phyloP scores from a whole-genome alignment of 2,888 invertebrate genomes.

The Dastarcus helophoroides region DNA sequence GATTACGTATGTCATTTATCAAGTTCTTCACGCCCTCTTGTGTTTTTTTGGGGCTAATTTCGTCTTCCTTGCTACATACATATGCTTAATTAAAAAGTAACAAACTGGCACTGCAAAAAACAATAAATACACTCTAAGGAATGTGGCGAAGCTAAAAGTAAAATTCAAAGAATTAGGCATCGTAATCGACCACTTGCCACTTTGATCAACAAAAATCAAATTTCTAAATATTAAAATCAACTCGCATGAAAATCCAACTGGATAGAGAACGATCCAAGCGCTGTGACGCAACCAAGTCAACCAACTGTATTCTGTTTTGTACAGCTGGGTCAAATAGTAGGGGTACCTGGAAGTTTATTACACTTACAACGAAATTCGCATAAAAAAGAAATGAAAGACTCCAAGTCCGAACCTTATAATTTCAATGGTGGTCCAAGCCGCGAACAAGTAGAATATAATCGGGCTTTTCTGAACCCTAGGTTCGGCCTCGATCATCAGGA shows the following conservation, averaged over 20 bases:
- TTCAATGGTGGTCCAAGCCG: conserved; percentile 74
- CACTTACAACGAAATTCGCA: conserved; percentile 6
- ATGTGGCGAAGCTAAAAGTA: conserved; percentile 72
- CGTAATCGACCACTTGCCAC: conserved; percentile 57
- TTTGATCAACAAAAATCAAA: conserved; percentile 83
- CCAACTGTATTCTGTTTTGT: conserved; percentile 58
- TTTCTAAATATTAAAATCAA: conserved; percentile 69
- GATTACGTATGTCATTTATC: too few species aligned
- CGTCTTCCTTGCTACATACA: conserved; percentile 62
- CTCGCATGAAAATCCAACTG: conserved; percentile 80
- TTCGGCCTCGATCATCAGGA: conserved; percentile 65
- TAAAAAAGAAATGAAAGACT: conserved; percentile 3
- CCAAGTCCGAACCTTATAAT: conserved; percentile 54
- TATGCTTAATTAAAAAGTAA: conserved; percentile 70
- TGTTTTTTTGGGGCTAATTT: conserved; percentile 43
- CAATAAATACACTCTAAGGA: conserved; percentile 67
- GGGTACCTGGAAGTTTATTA: conserved; percentile 60
- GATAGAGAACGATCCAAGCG: conserved; percentile 89
- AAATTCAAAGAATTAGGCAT: conserved; percentile 81
- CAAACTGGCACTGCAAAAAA: conserved; percentile 64
- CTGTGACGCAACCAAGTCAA: conserved; percentile 90
- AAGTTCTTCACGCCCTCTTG: conserved; percentile 3
- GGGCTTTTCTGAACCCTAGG: conserved; percentile 78
- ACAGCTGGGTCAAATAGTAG: conserved; percentile 74
- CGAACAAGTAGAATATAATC: conserved; percentile 77